phyloP scores from a whole-genome alignment of 2,888 invertebrate species.

The Laothoe populi region DNA sequence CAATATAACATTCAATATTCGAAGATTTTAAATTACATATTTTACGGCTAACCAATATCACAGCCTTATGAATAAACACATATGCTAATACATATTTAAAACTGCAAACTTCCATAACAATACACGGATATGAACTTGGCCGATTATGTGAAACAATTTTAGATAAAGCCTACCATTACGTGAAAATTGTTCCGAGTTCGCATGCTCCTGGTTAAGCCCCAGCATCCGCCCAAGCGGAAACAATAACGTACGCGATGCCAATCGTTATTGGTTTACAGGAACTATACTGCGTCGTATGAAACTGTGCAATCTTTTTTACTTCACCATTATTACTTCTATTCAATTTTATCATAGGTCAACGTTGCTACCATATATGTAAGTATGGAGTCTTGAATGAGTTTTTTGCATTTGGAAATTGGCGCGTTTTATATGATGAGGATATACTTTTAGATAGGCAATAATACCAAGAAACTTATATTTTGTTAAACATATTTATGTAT shows the following conservation, averaged over 20 bases:
- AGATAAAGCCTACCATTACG: slow-evolving; percentile 14
- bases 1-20: too few species aligned
- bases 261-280: slow-evolving; percentile 39
- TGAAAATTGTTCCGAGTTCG: slow-evolving; percentile 19
- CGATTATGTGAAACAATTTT: slow-evolving; percentile 12
- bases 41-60: too few species aligned
- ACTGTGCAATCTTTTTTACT: slow-evolving; percentile 10
- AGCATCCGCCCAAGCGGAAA: slow-evolving; percentile 35
- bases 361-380: not conserved
- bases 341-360: slow-evolving; percentile 13
- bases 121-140: not conserved
- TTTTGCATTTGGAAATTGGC: not conserved
- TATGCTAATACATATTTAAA: not conserved
- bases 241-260: slow-evolving; percentile 43
- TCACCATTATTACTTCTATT: slow-evolving; percentile 8
- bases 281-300: slow-evolving; percentile 20
- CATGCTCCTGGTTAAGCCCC: slow-evolving; percentile 8
- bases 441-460: too few species aligned
- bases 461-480: too few species aligned
- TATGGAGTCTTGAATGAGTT: not conserved
- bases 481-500: too few species aligned
- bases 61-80: not conserved
- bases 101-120: not conserved
- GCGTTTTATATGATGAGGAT: too few species aligned
- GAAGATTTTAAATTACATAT: too few species aligned